These are phyloP conservation scores for Panthera leo DNA, from an alignment of 2,113 vertebrate species.

Conservation along the genomic window DNA sequence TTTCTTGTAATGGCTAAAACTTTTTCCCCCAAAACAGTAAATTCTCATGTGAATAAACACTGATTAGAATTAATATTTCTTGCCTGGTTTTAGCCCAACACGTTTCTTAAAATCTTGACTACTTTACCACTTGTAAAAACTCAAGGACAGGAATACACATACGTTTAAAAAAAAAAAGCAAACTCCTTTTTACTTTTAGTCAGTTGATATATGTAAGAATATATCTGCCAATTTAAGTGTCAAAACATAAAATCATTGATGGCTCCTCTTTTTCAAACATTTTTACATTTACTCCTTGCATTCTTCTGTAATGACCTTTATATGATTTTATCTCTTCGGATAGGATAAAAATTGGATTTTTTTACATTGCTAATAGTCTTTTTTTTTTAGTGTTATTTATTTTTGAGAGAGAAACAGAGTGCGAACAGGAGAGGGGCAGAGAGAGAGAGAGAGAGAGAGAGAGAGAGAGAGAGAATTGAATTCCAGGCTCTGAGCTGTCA, in stretches of 20 bases:
- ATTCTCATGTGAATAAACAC: not conserved
- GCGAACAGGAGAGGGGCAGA: too few relatives aligned
- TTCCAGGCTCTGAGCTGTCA: too few relatives aligned
- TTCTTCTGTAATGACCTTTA: slow-evolving; percentile 1
- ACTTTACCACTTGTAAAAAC: not conserved
- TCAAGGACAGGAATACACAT: not conserved
- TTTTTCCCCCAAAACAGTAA: not conserved
- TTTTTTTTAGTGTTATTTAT: too few relatives aligned
- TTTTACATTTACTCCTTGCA: not conserved
- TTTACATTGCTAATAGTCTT: not conserved
- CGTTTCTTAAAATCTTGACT: slow-evolving; percentile 11
- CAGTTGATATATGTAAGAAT: not conserved
- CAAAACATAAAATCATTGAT: not conserved
- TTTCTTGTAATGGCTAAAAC: not conserved
- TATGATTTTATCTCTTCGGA: not conserved
- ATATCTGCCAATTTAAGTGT: not conserved
- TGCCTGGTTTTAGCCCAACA: not conserved
- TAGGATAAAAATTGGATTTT: not conserved
- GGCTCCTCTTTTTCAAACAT: not conserved
- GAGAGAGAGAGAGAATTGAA: too few relatives aligned
- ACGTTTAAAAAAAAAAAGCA: not conserved
- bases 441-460: too few relatives aligned
- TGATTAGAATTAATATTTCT: not conserved
- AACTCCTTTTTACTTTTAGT: not conserved
- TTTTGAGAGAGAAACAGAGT: too few relatives aligned